Conservation (phyloP, 92 coral and sea anemone species). For the Umimayanthus chanpuru region DNA sequence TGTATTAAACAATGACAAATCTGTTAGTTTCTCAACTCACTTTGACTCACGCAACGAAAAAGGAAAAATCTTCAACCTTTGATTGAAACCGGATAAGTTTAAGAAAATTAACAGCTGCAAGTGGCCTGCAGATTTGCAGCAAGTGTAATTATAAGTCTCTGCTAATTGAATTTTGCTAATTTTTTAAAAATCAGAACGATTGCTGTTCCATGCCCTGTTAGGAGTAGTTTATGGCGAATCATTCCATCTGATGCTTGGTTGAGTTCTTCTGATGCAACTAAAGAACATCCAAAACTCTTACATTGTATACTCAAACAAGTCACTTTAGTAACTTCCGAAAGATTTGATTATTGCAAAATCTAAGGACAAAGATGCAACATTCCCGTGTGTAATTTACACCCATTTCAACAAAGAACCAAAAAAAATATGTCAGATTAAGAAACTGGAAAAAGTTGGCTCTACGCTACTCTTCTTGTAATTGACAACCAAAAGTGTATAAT, state of each 20-base stretch:
- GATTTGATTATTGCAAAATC: not conserved
- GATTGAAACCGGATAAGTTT: conserved; percentile 14
- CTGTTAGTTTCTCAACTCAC: conserved; percentile 11
- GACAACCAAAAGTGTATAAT: too few relatives aligned
- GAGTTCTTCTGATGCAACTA: not conserved
- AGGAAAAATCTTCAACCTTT: conserved; percentile 3
- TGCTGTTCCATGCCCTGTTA: not conserved
- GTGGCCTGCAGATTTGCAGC: not conserved
- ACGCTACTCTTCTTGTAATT: not conserved
- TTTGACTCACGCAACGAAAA: conserved; percentile 23
- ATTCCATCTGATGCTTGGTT: not conserved
- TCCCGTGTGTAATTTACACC: not conserved
- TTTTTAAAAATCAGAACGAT: not conserved
- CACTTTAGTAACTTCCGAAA: conserved; percentile 10
- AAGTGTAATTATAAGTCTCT: not conserved
- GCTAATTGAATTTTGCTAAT: too few relatives aligned
- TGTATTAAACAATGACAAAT: conserved; percentile 7
- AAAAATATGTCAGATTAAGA: not conserved
- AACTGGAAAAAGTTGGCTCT: too few relatives aligned
- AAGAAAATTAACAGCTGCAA: not conserved
- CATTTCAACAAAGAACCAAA: not conserved
- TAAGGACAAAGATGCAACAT: not conserved
- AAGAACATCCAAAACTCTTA: not conserved
- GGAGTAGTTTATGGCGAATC: not conserved
- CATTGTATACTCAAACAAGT: not conserved